These are phyloP conservation scores for Lordiphosa andalusiaca DNA, from an alignment of 2,888 invertebrate species.

Conservation along the genomic window DNA sequence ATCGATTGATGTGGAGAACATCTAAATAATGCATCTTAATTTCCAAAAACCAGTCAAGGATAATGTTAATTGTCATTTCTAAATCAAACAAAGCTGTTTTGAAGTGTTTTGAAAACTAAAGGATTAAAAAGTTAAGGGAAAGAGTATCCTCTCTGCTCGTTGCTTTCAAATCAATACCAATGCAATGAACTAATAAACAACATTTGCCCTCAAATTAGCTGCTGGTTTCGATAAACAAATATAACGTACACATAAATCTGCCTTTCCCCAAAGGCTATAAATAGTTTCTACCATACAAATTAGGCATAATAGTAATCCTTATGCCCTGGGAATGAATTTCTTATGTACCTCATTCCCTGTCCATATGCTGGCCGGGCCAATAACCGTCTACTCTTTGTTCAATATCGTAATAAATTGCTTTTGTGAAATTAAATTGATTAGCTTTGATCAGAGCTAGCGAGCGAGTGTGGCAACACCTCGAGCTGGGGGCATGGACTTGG, in stretches of 20 bases:
- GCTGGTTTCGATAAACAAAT: neutral
- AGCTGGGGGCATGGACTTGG: constrained; percentile 19
- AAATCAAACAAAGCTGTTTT: too few relatives aligned
- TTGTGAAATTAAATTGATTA: constrained; percentile 74
- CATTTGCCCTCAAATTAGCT: constrained; percentile 10
- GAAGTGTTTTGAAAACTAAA: too few relatives aligned
- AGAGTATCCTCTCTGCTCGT: too few relatives aligned
- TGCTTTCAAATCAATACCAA: too few relatives aligned
- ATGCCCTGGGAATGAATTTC: neutral
- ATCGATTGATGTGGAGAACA: too few relatives aligned
- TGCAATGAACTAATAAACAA: too few relatives aligned
- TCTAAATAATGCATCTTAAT: too few relatives aligned
- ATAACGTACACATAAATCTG: neutral
- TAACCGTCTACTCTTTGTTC: constrained; percentile 45
- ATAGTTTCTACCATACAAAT: constrained; percentile 8
- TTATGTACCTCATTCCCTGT: constrained; percentile 1
- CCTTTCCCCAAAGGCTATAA: constrained; percentile 5
- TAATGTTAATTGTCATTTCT: too few relatives aligned
- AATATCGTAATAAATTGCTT: constrained; percentile 66
- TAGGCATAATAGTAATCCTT: constrained; percentile 4
- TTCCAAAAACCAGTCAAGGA: too few relatives aligned
- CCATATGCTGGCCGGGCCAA: constrained; percentile 45
- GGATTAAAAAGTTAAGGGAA: too few relatives aligned
- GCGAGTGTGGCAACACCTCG: constrained; percentile 28
- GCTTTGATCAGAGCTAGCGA: constrained; percentile 54